Evolutionary conservation across 2,888 invertebrate species (phyloP), one percentile per base, ranked within the genome.

Genomic region (Macrophya annulata): DNA sequence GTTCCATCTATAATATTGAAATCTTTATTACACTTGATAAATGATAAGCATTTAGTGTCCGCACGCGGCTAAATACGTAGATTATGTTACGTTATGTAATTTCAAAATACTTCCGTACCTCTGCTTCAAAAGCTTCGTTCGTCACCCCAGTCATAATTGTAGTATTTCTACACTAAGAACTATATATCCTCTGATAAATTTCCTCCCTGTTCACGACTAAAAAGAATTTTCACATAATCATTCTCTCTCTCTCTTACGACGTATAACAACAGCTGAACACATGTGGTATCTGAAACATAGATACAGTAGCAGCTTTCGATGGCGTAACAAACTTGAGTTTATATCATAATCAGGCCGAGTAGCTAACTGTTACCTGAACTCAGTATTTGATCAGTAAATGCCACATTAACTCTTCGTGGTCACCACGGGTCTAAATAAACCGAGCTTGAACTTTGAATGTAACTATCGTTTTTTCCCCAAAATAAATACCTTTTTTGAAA

Each of bases 1-100:
- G 86, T 37, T 88, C 88, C 31, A 88, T 86, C 88, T 82, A 65
- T 43, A 45, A 84, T 59, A 71, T 71, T 62, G 40, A 72, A 37
- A 84, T 37, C 6, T n/a, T 74, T 74, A 45, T 45, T n/a, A 74
- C 17, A 43, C 45, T 21, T 12, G 45, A 25, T 45, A 25, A 45
- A 21, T 21, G 45, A 45, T 45, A 45, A 45, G 9, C 25, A n/a
- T n/a, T 4, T 45, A 5, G 5, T 37, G 45, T 43, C 31, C 12
- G 31, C 5, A 12, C 10, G 31, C n/a, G 8, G 8, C 8, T 31
- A 31, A 31, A 8, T 77, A 15, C 51, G 51, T 37, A 1, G 37
- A 37, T 68, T 6, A 68, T 68, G 3, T 37, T 31, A 68, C 5
- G 37, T 37, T 17, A 40, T 43, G 8, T n/a, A 15, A 25, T 6